A percentile compares a stretch with the other conserved stretches of the same genome.
These are phyloP conservation scores for Lycopodina hypogea DNA, from an alignment of 37 sponge, comb jelly and placozoan genomes.

Conservation along the genomic window DNA sequence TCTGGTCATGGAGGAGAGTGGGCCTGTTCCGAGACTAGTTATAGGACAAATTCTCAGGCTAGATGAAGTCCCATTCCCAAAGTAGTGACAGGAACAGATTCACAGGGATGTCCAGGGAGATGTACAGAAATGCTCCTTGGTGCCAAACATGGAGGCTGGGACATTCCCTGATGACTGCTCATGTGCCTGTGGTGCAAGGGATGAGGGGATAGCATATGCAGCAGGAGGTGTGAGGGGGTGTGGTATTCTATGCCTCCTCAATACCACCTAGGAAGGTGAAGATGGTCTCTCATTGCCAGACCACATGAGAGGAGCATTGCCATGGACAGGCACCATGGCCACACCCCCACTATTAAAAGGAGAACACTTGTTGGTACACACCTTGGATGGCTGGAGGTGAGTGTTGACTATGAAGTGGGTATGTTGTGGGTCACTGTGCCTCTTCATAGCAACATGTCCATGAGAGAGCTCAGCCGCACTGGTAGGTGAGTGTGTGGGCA, in stretches of 20 bases:
- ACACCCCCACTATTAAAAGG: background rate
- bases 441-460: no score
- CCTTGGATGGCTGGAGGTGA: background rate
- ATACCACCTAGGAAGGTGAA: background rate
- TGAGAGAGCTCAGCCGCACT: background rate
- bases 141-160: no score
- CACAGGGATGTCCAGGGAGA: no score
- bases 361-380: background rate
- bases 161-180: no score
- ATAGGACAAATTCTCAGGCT: no score
- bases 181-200: no score
- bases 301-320: background rate
- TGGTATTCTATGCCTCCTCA: no score
- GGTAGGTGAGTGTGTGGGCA: background rate
- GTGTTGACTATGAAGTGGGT: background rate
- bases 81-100: no score
- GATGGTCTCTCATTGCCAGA: background rate
- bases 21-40: background rate
- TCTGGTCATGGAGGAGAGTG: constrained; percentile 5
- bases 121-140: no score
- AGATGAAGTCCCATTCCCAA: no score
- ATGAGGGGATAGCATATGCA: no score
- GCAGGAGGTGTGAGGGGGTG: no score
- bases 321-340: background rate
- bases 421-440: background rate